Conservation (phyloP, 1,140 invertebrate species). For the Latrodectus geometricus region DNA sequence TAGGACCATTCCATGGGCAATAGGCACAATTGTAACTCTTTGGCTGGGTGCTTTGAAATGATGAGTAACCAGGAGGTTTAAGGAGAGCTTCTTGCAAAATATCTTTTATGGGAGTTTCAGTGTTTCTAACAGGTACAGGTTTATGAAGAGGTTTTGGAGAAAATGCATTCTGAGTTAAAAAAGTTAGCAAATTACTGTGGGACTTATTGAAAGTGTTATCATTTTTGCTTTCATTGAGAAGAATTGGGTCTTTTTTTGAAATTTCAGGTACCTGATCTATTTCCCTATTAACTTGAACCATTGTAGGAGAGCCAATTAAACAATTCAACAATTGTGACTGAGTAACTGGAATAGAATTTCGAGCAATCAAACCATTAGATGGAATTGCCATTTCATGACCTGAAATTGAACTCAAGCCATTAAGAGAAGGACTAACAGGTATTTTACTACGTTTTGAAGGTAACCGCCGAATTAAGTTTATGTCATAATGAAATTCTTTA, state of each 20-base stretch:
- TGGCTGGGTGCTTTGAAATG: constrained; percentile 62
- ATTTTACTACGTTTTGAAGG: constrained; percentile 54
- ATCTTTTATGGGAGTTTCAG: constrained; percentile 67
- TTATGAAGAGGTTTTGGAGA: constrained; percentile 38
- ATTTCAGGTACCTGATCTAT: constrained; percentile 38
- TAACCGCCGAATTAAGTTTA: constrained; percentile 60
- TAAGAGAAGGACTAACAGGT: constrained; percentile 76
- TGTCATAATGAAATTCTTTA: constrained; percentile 63
- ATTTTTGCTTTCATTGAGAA: constrained; percentile 31
- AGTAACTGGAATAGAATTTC: constrained; percentile 11
- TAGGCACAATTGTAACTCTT: constrained; percentile 84
- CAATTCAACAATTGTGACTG: constrained; percentile 57
- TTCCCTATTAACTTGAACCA: constrained; percentile 42
- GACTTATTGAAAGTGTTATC: constrained; percentile 51
- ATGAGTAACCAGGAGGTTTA: constrained; percentile 24
- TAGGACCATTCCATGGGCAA: constrained; percentile 90
- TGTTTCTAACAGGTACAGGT: constrained; percentile 16
- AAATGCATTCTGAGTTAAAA: constrained; percentile 54
- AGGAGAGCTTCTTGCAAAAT: constrained; percentile 47
- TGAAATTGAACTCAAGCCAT: constrained; percentile 11
- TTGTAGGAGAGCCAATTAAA: constrained; percentile 47
- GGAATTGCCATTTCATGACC: constrained; percentile 15
- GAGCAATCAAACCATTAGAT: constrained; percentile 9
- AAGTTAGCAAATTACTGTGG: constrained; percentile 53
- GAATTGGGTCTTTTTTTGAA: constrained; percentile 22